Evolutionary conservation across 2,888 invertebrate species (phyloP).

Genomic region (Limnephilus auricula): DNA sequence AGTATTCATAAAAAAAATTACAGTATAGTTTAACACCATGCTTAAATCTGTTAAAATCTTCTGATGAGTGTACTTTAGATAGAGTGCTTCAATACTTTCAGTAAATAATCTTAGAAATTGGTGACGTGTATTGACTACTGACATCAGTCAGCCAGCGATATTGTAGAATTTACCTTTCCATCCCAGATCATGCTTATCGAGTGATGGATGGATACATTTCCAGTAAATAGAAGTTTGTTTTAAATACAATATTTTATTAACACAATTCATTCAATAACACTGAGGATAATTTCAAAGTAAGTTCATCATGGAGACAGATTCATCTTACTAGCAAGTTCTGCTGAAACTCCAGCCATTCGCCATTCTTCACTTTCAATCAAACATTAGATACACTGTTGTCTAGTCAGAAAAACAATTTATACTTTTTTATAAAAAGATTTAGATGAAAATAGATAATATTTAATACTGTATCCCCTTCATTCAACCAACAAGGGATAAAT

Average conservation of each 20-base stretch:
- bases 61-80: no score
- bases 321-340: constrained; percentile 62
- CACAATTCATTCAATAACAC: constrained; percentile 81
- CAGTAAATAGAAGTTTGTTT: constrained; percentile 17
- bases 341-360: constrained; percentile 64
- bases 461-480: constrained; percentile 64
- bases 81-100: no score
- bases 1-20: no score
- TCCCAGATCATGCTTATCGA: neutral
- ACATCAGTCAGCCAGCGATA: neutral
- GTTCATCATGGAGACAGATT: constrained; percentile 71
- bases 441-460: constrained; percentile 63
- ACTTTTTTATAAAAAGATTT: constrained; percentile 63
- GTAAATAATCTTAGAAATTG: no score
- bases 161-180: neutral
- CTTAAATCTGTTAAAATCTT: no score
- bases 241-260: constrained; percentile 79
- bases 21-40: no score
- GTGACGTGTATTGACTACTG: neutral
- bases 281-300: constrained; percentile 75
- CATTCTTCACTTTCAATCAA: constrained; percentile 63
- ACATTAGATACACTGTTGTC: constrained; percentile 65
- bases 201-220: neutral
- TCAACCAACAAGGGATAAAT: constrained; percentile 58
- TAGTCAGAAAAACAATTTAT: constrained; percentile 60